Conservation (phyloP, 1,140 invertebrate genomes). For the Dendroctonus valens region DNA sequence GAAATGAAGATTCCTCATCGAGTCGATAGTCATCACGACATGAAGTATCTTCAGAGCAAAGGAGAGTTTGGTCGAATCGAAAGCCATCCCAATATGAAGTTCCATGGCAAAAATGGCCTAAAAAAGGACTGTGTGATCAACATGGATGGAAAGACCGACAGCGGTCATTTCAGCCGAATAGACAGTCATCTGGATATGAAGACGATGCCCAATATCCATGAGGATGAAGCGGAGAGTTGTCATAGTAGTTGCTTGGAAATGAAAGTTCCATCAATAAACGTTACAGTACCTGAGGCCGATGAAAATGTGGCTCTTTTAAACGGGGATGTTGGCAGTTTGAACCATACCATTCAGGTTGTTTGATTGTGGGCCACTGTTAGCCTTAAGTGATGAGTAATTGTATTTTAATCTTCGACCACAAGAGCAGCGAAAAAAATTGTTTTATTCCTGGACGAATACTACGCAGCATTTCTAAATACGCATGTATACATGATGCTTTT, state of each 20-base stretch:
- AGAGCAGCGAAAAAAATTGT: no score
- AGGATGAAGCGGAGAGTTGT: constrained; percentile 31
- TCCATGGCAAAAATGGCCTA: constrained; percentile 22
- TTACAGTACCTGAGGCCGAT: constrained; percentile 40
- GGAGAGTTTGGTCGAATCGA: constrained; percentile 14
- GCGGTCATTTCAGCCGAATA: constrained; percentile 22
- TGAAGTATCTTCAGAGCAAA: constrained; percentile 12
- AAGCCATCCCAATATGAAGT: constrained; percentile 30
- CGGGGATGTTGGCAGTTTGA: constrained; percentile 27
- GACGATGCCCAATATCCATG: constrained; percentile 30
- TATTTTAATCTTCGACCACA: no score
- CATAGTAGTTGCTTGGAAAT: constrained; percentile 31
- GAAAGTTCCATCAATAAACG: constrained; percentile 27
- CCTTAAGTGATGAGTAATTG: no score
- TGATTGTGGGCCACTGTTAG: background rate
- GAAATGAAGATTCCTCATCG: constrained; percentile 43
- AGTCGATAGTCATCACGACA: constrained; percentile 19
- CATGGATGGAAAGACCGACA: constrained; percentile 21
- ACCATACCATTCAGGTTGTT: constrained; percentile 24
- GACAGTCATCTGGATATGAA: constrained; percentile 33
- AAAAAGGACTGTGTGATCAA: constrained; percentile 22
- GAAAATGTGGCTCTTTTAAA: constrained; percentile 37
- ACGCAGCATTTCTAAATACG: no score
- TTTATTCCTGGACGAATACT: no score
- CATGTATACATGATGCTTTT: no score